Evolutionary conservation across 2,113 vertebrate genomes (phyloP).

Genomic region (Percina caprodes): DNA sequence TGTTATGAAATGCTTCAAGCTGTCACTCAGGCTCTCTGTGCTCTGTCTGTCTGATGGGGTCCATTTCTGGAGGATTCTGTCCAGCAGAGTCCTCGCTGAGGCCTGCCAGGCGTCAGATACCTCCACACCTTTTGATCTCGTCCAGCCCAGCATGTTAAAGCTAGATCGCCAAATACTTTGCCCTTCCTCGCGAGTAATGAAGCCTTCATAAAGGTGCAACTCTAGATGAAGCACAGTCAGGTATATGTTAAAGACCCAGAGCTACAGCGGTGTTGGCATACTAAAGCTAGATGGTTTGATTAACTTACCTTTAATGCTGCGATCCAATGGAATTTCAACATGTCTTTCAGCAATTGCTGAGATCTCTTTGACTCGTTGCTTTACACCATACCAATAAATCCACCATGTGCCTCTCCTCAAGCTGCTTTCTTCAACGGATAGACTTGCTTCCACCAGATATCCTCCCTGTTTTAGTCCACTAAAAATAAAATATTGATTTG

Average conservation of each 20-base stretch:
- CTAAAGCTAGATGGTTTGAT: rapidly evolving
- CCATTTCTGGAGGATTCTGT: conserved; percentile 73
- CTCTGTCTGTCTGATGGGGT: conserved; percentile 44
- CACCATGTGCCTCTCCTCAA: rapidly evolving
- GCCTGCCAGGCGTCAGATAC: conserved; percentile 54
- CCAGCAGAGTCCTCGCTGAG: conserved; percentile 62
- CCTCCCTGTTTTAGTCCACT: conserved; percentile 41
- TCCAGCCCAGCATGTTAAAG: rapidly evolving
- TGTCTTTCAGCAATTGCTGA: rapidly evolving
- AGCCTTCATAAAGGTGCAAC: conserved; percentile 75
- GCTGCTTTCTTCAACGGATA: not conserved
- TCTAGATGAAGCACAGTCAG: conserved; percentile 56
- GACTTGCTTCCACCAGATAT: conserved; percentile 68
- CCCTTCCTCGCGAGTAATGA: conserved; percentile 9
- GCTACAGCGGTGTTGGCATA: rapidly evolving
- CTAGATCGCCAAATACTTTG: rapidly evolving
- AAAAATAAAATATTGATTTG: not conserved
- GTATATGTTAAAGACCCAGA: not conserved
- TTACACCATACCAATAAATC: conserved; percentile 53
- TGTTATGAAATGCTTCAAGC: rapidly evolving
- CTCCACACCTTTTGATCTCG: not conserved
- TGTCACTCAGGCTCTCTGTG: conserved; percentile 22
- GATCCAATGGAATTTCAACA: rapidly evolving
- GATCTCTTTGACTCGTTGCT: conserved; percentile 22
- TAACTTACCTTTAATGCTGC: conserved; percentile 57